A percentile compares a stretch with the other conserved stretches of the same genome.
These are phyloP conservation scores for Bovichtus variegatus DNA, from an alignment of 2,797 vertebrate species.

Conservation along the genomic window DNA sequence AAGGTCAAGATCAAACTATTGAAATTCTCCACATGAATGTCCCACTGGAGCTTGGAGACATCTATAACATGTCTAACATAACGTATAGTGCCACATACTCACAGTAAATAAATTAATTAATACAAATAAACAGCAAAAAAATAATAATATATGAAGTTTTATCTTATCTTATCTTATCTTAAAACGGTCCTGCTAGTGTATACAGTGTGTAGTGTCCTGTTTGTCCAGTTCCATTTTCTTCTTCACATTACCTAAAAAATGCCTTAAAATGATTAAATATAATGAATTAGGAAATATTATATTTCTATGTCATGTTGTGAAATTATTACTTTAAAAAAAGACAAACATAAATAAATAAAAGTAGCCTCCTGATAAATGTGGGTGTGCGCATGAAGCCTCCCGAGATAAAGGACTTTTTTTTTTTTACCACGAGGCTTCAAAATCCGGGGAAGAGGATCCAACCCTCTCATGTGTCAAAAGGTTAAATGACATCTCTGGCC, in stretches of 20 bases:
- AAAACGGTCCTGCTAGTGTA: not conserved
- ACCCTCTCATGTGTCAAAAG: conserved; percentile 21
- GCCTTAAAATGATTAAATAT: no score
- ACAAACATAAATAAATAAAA: not conserved
- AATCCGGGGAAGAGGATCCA: not conserved
- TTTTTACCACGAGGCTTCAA: not conserved
- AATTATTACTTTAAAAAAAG: not conserved
- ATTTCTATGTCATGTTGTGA: not conserved
- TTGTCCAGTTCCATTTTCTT: not conserved
- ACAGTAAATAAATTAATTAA: no score
- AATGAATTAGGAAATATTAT: not conserved
- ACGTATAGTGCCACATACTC: no score
- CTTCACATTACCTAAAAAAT: no score
- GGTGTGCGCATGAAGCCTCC: not conserved
- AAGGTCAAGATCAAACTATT: not conserved
- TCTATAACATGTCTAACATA: no score
- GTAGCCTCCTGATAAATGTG: not conserved
- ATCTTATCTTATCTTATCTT: no score
- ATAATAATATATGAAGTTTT: no score
- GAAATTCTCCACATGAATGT: not conserved
- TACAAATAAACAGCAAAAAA: no score
- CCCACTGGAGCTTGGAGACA: not conserved
- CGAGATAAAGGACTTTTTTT: not conserved
- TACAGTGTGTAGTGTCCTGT: not conserved
- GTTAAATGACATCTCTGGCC: conserved; percentile 40